phyloP scores from a whole-genome alignment of 2,888 invertebrate genomes.

The Ceramica pisi region DNA sequence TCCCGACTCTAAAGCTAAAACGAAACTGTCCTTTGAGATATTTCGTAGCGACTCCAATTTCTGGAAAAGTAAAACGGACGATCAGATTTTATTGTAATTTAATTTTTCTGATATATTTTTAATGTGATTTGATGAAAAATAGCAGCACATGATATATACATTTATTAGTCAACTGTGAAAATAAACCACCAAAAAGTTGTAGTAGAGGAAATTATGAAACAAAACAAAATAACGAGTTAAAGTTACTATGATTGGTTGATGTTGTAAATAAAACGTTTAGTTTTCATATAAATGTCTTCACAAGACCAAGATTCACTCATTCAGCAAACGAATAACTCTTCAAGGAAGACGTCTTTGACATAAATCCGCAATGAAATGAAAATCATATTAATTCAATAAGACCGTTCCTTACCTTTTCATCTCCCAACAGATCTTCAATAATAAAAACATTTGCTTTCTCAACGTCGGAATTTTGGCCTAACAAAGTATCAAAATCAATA shows the following conservation, averaged over 20 bases:
- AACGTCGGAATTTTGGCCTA: slow-evolving; percentile 34
- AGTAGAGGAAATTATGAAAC: neutral
- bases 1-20: slow-evolving; percentile 72
- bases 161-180: neutral
- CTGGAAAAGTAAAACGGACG: slow-evolving; percentile 66
- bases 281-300: slow-evolving; percentile 6
- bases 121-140: neutral
- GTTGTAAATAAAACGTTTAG: neutral
- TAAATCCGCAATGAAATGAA: slow-evolving; percentile 10
- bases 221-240: neutral
- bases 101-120: neutral
- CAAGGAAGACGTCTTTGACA: slow-evolving; percentile 1
- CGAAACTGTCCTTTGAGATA: slow-evolving; percentile 69
- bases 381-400: slow-evolving; percentile 20
- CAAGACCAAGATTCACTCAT: neutral
- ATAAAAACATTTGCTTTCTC: slow-evolving; percentile 70
- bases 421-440: slow-evolving; percentile 69
- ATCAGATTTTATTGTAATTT: slow-evolving; percentile 16
- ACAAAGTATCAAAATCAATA: slow-evolving; percentile 42
- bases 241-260: neutral
- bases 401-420: slow-evolving; percentile 70
- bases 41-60: slow-evolving; percentile 70
- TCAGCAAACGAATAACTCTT: neutral
- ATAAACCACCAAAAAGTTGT: neutral
- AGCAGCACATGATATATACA: no score